phyloP scores from a whole-genome alignment of 2,797 vertebrate genomes.

The Manis javanica region DNA sequence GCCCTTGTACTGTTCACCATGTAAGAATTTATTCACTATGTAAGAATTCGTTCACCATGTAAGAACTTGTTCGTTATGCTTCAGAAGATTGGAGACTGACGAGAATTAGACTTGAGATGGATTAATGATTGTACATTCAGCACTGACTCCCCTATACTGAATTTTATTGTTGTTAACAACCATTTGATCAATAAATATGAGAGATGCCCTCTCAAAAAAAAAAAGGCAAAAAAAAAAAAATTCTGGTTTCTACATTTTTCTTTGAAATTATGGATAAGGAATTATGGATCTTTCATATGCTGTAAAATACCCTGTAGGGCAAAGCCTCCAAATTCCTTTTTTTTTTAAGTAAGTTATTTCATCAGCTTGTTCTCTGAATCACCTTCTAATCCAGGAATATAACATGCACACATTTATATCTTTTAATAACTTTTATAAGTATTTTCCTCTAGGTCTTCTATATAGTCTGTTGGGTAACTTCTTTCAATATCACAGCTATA shows the following conservation, averaged over 20 bases:
- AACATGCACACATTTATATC: background rate
- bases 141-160: too few species aligned
- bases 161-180: too few species aligned
- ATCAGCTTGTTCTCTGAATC: background rate
- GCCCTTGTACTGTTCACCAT: too few species aligned
- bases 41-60: too few species aligned
- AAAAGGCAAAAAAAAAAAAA: too few species aligned
- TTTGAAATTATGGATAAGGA: background rate
- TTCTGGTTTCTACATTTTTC: slow-evolving; percentile 35
- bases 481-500: background rate
- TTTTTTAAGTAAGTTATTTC: background rate
- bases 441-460: background rate
- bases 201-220: too few species aligned
- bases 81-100: too few species aligned
- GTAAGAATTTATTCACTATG: too few species aligned
- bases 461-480: background rate
- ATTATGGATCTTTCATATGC: background rate
- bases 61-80: too few species aligned
- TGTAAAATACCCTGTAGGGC: background rate
- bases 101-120: too few species aligned
- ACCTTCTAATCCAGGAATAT: background rate
- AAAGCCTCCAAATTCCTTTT: background rate
- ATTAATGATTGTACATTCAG: too few species aligned
- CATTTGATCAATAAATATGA: too few species aligned
- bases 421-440: background rate